Percentiles rank a stretch among this genome's conserved stretches.
phyloP scores from a whole-genome alignment of 2,113 vertebrate species.

The Trichechus manatus region DNA sequence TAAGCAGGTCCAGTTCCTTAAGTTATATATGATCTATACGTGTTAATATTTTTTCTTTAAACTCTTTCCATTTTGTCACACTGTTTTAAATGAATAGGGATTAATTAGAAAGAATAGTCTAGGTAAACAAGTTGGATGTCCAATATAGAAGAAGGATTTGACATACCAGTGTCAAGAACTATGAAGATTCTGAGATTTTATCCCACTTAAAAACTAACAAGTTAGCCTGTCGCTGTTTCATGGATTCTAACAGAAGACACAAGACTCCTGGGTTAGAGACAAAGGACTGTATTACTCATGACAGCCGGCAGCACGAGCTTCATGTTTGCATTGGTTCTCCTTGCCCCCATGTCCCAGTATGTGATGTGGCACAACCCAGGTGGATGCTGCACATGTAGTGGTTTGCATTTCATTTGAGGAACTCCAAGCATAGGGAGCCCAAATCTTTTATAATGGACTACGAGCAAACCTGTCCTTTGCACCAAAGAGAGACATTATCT shows the following conservation, averaged over 20 bases:
- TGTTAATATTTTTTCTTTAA: not conserved
- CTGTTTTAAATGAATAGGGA: slow-evolving; percentile 14
- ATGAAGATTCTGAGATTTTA: not conserved
- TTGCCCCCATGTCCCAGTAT: not conserved
- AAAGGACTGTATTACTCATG: not conserved
- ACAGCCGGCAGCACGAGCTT: not conserved
- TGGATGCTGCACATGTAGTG: not conserved
- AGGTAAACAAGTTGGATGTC: not conserved
- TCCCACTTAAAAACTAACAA: not conserved
- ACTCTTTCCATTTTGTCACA: not conserved
- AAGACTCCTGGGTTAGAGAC: not conserved
- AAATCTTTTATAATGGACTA: not conserved
- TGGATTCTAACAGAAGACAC: not conserved
- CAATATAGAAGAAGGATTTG: not conserved
- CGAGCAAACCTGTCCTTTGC: not conserved
- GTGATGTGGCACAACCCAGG: not conserved
- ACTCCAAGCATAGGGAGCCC: not conserved
- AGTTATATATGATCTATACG: not conserved
- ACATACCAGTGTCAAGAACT: not conserved
- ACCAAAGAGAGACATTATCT: not conserved
- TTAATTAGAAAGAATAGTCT: not conserved
- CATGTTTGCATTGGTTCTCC: not conserved
- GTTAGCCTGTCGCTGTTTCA: not conserved
- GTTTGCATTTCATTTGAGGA: not conserved
- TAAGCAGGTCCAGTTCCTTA: slow-evolving; percentile 14